Conservation (phyloP, 2,797 vertebrate species). For the Natrix natrix region DNA sequence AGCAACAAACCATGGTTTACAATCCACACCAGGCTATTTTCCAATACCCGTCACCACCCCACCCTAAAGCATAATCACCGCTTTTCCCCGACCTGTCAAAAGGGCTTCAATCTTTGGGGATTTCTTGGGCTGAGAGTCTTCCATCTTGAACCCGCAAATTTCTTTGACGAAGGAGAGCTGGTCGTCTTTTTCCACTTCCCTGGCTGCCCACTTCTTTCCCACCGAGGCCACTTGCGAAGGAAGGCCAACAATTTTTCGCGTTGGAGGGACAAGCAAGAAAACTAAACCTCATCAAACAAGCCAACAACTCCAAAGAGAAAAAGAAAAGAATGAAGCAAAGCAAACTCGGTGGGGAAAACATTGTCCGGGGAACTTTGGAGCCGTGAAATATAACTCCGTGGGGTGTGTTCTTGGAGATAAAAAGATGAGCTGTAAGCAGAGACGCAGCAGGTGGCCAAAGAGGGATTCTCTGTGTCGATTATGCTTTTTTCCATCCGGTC, state of each 20-base stretch:
- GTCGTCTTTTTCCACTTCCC: not conserved
- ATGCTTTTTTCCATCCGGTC: not conserved
- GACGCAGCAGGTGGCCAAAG: not conserved
- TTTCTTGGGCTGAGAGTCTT: constrained; percentile 68
- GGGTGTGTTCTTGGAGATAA: not conserved
- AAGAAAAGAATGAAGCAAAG: too few relatives aligned
- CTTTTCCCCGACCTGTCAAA: constrained; percentile 72
- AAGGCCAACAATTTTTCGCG: not conserved
- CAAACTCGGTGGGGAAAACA: too few relatives aligned
- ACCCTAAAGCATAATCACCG: not conserved
- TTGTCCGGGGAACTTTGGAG: not conserved
- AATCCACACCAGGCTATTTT: not conserved
- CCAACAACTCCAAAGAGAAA: too few relatives aligned
- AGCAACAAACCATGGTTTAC: not conserved
- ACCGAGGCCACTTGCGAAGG: too few relatives aligned
- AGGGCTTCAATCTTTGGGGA: constrained; percentile 68
- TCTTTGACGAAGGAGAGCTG: not conserved
- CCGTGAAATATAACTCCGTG: not conserved
- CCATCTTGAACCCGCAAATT: constrained; percentile 34
- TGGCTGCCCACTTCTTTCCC: not conserved
- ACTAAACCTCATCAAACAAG: not conserved
- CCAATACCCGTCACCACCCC: not conserved
- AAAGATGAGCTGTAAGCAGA: constrained; percentile 20
- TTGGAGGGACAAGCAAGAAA: not conserved
- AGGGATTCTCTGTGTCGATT: not conserved